A percentile compares a stretch with the other conserved stretches of the same genome.
These are phyloP conservation scores for Pachymerium ferrugineum DNA, from an alignment of 2,888 invertebrate genomes.

Conservation along the genomic window DNA sequence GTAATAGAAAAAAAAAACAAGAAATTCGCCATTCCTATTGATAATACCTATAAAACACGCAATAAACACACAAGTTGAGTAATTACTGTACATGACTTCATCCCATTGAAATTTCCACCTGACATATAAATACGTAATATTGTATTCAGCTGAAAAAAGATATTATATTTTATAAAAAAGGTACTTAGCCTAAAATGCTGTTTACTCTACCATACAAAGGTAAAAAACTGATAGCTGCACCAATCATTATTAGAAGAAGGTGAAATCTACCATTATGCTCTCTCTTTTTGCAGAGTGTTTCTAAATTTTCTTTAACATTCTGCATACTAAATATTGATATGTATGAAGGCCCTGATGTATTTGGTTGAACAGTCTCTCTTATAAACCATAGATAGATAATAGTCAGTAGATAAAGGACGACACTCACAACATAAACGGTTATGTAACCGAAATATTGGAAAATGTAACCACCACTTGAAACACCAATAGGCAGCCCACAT, in stretches of 20 bases:
- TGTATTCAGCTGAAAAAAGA: background rate
- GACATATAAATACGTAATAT: background rate
- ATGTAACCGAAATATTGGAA: slow-evolving; percentile 48
- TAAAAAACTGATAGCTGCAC: background rate
- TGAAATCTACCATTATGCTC: background rate
- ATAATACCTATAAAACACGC: background rate
- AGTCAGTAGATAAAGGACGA: slow-evolving; percentile 43
- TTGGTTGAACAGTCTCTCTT: background rate
- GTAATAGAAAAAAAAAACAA: too few species aligned
- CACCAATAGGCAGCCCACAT: slow-evolving; percentile 56
- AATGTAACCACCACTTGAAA: slow-evolving; percentile 72
- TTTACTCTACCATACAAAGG: slow-evolving; percentile 20
- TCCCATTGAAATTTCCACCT: background rate
- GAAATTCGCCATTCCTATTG: too few species aligned
- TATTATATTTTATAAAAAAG: background rate
- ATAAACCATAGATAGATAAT: slow-evolving; percentile 45
- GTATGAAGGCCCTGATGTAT: background rate
- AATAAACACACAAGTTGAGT: background rate
- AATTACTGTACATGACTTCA: background rate
- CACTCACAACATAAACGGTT: slow-evolving; percentile 46
- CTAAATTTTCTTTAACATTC: background rate
- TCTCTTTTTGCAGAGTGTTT: background rate
- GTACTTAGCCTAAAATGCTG: too few species aligned
- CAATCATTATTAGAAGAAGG: background rate
- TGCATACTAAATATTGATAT: background rate